Evolutionary conservation across 2,888 invertebrate genomes (phyloP).

Genomic region (Trilocha varians): DNA sequence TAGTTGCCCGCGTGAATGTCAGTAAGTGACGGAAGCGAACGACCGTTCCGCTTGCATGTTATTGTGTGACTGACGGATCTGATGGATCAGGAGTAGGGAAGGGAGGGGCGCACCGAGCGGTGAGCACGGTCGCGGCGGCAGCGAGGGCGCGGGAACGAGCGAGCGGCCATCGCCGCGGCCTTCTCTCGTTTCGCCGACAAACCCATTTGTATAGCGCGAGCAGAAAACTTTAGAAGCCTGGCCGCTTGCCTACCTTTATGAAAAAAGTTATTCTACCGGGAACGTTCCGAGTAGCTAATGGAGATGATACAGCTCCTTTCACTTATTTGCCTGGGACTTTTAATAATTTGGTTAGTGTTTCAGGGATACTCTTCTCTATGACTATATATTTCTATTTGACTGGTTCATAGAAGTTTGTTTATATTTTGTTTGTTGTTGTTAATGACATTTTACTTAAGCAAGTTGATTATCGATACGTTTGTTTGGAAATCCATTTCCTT

Average conservation of each 20-base stretch:
- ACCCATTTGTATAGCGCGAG: slow-evolving; percentile 1
- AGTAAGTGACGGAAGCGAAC: slow-evolving; percentile 29
- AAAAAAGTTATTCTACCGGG: background rate
- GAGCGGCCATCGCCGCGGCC: slow-evolving; percentile 23
- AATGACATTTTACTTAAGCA: too few species aligned
- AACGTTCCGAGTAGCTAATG: too few species aligned
- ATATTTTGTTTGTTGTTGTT: too few species aligned
- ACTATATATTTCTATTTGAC: too few species aligned
- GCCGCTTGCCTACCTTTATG: background rate
- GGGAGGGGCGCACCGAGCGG: slow-evolving; percentile 32
- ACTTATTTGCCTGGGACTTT: too few species aligned
- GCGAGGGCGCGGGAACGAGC: slow-evolving; percentile 25
- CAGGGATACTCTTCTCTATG: too few species aligned
- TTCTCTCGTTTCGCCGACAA: slow-evolving; percentile 16
- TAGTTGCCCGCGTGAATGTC: slow-evolving; percentile 63
- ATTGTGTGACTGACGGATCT: slow-evolving; percentile 65
- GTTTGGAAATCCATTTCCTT: too few species aligned
- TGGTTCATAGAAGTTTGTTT: too few species aligned
- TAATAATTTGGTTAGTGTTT: too few species aligned
- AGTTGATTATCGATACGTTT: too few species aligned
- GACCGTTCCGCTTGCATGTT: slow-evolving; percentile 43
- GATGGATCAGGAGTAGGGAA: slow-evolving; percentile 50
- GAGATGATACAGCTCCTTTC: too few species aligned
- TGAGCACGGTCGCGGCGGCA: slow-evolving; percentile 22
- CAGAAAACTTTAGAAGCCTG: background rate